Base-by-base conservation (phyloP, 2,888 invertebrate genomes). In the Hypena proboscidalis region DNA sequence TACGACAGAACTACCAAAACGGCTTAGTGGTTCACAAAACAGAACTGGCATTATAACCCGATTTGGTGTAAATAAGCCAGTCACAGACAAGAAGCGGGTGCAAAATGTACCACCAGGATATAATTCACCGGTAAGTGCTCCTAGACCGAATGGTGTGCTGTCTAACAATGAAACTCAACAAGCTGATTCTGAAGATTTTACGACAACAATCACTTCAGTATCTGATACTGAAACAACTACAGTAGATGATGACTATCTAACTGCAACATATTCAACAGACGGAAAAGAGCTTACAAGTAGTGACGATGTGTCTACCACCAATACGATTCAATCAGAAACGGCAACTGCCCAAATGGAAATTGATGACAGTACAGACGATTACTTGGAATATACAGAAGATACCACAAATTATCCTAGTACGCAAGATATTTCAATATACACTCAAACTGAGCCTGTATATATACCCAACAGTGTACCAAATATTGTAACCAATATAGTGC, bases 71-170 rank as follows among this genome's bases (percentile, higher is more conserved):
- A 85, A 78, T 27, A 85, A 78, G 58, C 73, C 82, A 8, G 54
- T 67, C 3, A 72, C 73, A 57, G 80, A 81, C 5, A 86, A 85
- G 25, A 90, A 83, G 56, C 80, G 90, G 6, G 85, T 89, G 0
- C 86, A 85, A 69, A 90, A 90, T 55, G 83, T 90, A 6, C 89
- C 90, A 6, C 64, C 77, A 31, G 90, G 87, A 14, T 90, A 90
- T 36, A 80, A 65, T 39, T 50, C 54, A 26, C 71, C 82, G 32
- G 70, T 70, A 1, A 47, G 23, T 10, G 34, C 47, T 0, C 29
- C 33, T 11, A 58, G 33, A 42, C 51, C 55, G 20, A 58, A 59
- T 31, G 50, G 43, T 20, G 49, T 37, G 9, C 21, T 6, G 2
- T 2, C n/a, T 17, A 58, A 51, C 7, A 72, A 67, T 56, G 57